These are phyloP conservation scores for Drosophila neocordata DNA, from an alignment of 1,140 invertebrate species.

Conservation along the genomic window DNA sequence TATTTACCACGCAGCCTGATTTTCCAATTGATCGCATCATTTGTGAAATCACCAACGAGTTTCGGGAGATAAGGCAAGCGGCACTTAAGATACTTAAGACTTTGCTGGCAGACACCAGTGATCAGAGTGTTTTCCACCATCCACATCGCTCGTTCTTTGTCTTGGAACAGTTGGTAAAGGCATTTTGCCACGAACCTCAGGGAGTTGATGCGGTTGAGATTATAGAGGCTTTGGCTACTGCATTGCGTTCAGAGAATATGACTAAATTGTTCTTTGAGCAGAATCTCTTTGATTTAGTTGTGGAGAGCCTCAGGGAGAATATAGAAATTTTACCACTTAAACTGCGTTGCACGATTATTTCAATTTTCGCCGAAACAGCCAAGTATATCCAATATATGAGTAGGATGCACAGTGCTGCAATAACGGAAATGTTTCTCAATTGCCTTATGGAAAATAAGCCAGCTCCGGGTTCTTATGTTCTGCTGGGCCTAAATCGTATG, in stretches of 20 bases:
- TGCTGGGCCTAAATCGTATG: slow-evolving; percentile 64
- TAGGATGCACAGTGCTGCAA: slow-evolving; percentile 49
- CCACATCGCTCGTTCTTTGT: slow-evolving; percentile 51
- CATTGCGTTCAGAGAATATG: slow-evolving; percentile 71
- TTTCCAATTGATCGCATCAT: slow-evolving; percentile 71
- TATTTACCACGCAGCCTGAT: slow-evolving; percentile 48
- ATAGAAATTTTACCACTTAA: slow-evolving; percentile 32
- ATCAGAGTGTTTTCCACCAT: slow-evolving; percentile 51
- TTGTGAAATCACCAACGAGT: slow-evolving; percentile 70
- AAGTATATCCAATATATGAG: slow-evolving; percentile 56
- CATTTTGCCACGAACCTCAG: slow-evolving; percentile 51
- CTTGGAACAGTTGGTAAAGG: slow-evolving; percentile 65
- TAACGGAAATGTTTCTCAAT: slow-evolving; percentile 58
- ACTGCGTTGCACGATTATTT: slow-evolving; percentile 58
- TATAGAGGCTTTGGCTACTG: slow-evolving; percentile 68
- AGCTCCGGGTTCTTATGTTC: slow-evolving; percentile 51
- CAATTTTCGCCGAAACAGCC: slow-evolving; percentile 68
- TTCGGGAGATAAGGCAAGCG: slow-evolving; percentile 57
- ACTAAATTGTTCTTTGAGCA: slow-evolving; percentile 74
- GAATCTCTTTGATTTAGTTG: slow-evolving; percentile 69
- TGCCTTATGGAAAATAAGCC: slow-evolving; percentile 58
- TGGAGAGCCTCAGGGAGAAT: slow-evolving; percentile 44
- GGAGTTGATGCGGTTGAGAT: slow-evolving; percentile 45
- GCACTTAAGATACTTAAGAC: slow-evolving; percentile 60
- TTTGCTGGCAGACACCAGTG: slow-evolving; percentile 57